phyloP scores from a whole-genome alignment of 2,797 vertebrate species.

The Chelon auratus region DNA sequence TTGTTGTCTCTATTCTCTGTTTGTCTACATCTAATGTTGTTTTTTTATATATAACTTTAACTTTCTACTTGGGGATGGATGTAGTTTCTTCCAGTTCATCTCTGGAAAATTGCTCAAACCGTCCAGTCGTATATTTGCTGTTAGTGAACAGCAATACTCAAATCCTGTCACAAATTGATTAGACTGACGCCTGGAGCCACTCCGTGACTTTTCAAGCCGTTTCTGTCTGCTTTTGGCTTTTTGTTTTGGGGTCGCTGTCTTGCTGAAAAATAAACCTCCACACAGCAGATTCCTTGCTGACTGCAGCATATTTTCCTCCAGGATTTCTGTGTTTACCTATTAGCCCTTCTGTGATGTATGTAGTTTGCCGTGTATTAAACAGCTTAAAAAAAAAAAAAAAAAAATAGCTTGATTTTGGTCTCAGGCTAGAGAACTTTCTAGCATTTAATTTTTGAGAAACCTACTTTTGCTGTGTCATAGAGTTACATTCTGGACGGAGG shows the following conservation, averaged over 20 bases:
- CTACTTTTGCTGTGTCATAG: neutral
- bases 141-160: conserved; percentile 13
- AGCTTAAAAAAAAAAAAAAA: neutral
- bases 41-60: no score
- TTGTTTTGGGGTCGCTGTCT: conserved; percentile 18
- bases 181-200: neutral
- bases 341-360: neutral
- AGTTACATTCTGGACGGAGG: neutral
- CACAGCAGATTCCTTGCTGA: conserved; percentile 3
- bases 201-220: neutral
- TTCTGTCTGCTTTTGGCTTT: conserved; percentile 7
- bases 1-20: conserved; percentile 55
- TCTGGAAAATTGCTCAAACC: conserved; percentile 1
- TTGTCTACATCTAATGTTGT: neutral
- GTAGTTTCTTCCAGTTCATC: neutral
- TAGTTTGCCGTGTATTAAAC: conserved; percentile 14
- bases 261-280: conserved; percentile 14
- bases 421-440: conserved; percentile 1
- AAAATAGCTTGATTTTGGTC: conserved; percentile 2
- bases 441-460: neutral
- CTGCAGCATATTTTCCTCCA: conserved; percentile 1
- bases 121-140: neutral
- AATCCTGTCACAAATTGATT: conserved; percentile 9
- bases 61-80: conserved; percentile 15
- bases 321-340: conserved; percentile 10